These are phyloP conservation scores for Pachyuromys duprasi DNA, from an alignment of 2,797 vertebrate genomes.

Conservation along the genomic window DNA sequence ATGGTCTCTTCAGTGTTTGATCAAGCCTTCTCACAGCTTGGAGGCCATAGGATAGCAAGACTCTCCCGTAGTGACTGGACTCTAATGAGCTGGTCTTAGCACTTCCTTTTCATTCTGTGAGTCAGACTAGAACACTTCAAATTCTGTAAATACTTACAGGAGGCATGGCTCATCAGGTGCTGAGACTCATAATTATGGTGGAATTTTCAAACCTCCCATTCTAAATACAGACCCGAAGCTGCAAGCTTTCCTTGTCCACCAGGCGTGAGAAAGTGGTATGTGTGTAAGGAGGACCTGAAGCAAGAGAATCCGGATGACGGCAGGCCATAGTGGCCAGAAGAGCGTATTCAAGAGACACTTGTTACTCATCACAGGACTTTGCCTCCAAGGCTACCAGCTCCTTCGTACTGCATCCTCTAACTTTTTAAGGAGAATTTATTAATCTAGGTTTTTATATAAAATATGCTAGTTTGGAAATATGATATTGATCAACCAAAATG, in stretches of 20 bases:
- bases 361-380: no score
- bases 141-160: not conserved
- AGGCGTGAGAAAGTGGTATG: not conserved
- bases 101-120: not conserved
- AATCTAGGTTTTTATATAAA: slow-evolving; percentile 14
- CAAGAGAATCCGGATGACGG: not conserved
- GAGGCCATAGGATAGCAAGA: not conserved
- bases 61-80: not conserved
- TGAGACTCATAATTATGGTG: not conserved
- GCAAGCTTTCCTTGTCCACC: not conserved
- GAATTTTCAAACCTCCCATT: not conserved
- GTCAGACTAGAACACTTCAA: not conserved
- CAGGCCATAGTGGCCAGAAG: not conserved
- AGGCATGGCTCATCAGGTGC: not conserved
- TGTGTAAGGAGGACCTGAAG: not conserved
- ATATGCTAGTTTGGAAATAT: not conserved
- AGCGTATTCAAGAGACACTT: not conserved
- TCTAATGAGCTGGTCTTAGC: not conserved
- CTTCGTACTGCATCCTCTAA: not conserved
- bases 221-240: not conserved
- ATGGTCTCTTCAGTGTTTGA: not conserved
- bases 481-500: not conserved
- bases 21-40: not conserved
- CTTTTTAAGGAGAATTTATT: not conserved
- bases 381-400: not conserved